Base-by-base conservation (phyloP, 2,797 vertebrate species). In the Miichthys miiuy region DNA sequence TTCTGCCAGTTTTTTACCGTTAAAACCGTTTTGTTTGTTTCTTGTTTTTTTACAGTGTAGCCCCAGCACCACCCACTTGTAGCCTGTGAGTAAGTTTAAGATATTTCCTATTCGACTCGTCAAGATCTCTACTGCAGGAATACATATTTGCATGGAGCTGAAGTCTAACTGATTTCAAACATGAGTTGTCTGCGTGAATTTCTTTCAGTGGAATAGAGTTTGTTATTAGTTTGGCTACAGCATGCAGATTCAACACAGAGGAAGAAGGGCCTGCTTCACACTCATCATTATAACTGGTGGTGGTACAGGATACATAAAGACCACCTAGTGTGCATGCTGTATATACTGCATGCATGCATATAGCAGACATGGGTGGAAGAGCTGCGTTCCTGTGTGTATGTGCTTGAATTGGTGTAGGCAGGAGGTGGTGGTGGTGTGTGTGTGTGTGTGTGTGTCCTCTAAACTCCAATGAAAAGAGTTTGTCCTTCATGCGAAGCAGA, bases 401-500 rank as follows among this genome's bases (percentile, higher is more conserved):
- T 65, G 57, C 38, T 65, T 75, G 63, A 87, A 55, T 71, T 41
- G 56, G 58, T 63, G 66, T 62, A 60, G 55, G 82, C 65, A 62
- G 61, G 62, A 51, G 48, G 44, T 20, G 30, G 30, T 6, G 30
- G 25, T 27, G 25, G 48, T 60, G 68, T 64, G 57, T 66, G 68
- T 73, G 69, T 72, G 62, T 30, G 68, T 42, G 81, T 74, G 34
- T 50, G 42, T 54, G 69, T 82, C 75, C 75, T 86, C 82, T 56
- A 74, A 84, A 84, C 51, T 44, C 66, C 72, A 67, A 44, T 90
- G 88, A 93, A 91, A 87, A 80, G 88, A 90, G 74, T 85, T 84
- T 75, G 91, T 93, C 92, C 92, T 92, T 92, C 90, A 72, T 64
- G 27, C 52, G 20, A 66, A 38, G 75, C 88, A 81, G 81, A 75